Conservation (phyloP, 37 sponge, comb jelly and placozoan genomes). For the Hormiphora californensis region DNA sequence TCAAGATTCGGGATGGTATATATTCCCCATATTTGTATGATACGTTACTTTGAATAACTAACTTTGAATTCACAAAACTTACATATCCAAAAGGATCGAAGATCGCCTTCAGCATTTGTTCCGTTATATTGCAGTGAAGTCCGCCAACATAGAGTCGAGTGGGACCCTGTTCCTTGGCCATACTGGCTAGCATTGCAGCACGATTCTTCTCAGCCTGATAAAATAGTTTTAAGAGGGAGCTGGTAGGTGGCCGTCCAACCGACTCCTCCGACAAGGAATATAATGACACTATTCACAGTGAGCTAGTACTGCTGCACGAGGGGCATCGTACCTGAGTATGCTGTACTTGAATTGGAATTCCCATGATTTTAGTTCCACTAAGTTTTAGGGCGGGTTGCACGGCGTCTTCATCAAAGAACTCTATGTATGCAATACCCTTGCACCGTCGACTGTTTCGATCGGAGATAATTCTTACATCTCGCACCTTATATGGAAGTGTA, state of each 20-base stretch:
- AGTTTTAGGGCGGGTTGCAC: conserved; percentile 66
- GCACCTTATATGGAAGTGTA: conserved; percentile 46
- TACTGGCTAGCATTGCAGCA: conserved; percentile 76
- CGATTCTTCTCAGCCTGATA: conserved; percentile 44
- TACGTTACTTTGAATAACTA: not conserved
- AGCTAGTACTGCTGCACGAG: not conserved
- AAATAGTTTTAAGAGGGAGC: not conserved
- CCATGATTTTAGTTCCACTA: conserved; percentile 77
- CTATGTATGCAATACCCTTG: conserved; percentile 97
- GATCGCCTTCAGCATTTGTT: conserved; percentile 82
- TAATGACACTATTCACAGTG: not conserved
- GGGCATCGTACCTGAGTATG: conserved; percentile 64
- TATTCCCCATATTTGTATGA: not conserved
- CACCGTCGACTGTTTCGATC: conserved; percentile 89
- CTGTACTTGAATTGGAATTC: conserved; percentile 89
- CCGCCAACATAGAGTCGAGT: conserved; percentile 80
- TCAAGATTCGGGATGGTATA: not conserved
- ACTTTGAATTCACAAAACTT: not conserved
- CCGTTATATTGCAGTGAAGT: conserved; percentile 86
- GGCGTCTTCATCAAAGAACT: conserved; percentile 74
- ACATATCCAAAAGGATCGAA: conserved; percentile 94
- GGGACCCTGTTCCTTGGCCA: conserved; percentile 80
- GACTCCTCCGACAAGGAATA: not conserved
- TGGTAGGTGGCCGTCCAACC: not conserved
- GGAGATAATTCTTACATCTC: conserved; percentile 80